phyloP scores from a whole-genome alignment of 1,140 invertebrate species.

The Ostrea edulis region DNA sequence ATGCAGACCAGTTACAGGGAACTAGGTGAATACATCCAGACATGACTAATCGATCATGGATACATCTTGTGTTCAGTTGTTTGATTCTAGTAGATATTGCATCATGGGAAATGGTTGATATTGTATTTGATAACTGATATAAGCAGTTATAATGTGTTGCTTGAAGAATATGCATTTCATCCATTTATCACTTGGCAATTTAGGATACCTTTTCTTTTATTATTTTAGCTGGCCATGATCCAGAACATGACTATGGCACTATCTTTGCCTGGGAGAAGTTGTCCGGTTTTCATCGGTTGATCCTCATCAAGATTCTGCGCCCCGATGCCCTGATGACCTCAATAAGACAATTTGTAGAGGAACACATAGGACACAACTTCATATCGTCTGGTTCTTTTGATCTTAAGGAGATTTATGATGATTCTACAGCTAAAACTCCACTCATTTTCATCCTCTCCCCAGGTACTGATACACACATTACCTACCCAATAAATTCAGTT shows the following conservation, averaged over 20 bases:
- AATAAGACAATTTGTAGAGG: conserved; percentile 71
- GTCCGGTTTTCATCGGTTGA: conserved; percentile 71
- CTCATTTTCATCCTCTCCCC: conserved; percentile 77
- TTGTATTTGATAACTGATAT: too few species aligned
- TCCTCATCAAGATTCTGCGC: conserved; percentile 75
- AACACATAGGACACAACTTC: conserved; percentile 73
- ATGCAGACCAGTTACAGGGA: conserved; percentile 55
- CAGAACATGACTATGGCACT: conserved; percentile 37
- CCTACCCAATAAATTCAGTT: not conserved
- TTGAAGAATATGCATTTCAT: too few species aligned
- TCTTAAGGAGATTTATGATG: conserved; percentile 76
- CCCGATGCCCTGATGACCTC: conserved; percentile 70
- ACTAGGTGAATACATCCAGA: not conserved
- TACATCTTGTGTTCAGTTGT: not conserved
- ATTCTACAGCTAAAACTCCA: conserved; percentile 74
- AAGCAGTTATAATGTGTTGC: too few species aligned
- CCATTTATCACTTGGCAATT: too few species aligned
- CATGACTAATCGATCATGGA: too few species aligned
- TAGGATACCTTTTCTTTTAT: not conserved
- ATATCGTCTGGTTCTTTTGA: conserved; percentile 75
- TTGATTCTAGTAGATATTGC: not conserved
- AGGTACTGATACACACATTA: conserved; percentile 59
- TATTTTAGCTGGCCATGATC: not conserved
- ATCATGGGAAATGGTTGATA: not conserved
- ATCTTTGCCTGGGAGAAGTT: conserved; percentile 72